Evolutionary conservation across 2,797 vertebrate species (phyloP), one percentile per base, ranked within the genome.

Genomic region (Lutjanus argentimaculatus): DNA sequence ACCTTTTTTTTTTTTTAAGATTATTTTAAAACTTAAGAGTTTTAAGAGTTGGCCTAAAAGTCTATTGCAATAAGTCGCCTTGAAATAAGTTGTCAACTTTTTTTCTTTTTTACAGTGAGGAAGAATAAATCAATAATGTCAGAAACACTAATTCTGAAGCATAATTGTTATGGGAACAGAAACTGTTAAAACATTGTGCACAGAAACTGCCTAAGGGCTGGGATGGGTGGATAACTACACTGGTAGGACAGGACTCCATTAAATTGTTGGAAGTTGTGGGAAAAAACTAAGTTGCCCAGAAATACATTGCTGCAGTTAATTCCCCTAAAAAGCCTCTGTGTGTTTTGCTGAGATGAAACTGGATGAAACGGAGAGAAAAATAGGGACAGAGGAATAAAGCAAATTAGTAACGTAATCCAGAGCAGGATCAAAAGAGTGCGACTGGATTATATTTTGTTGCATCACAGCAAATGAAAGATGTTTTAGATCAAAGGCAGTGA

Each of bases 401-500:
- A 94, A 92, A 94, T 91, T 90, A 92, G 95, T 91, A 95, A 95
- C 69, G 61, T 93, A 94, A 96, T 96, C 94, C 94, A 85, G 59
- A 58, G 76, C 64, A 72, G 88, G 93, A 94, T 95, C 90, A 95
- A 94, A 95, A 90, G 89, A 78, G 83, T 82, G 61, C 42, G 75
- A 92, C 72, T 92, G 89, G 90, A 95, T 95, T 93, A 91, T 94
- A 89, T 94, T 94, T 86, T 89, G 85, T 95, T 94, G 90, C 93
- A 94, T 95, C 92, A 93, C 84, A 80, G 86, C 79, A 88, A 89
- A 88, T 93, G 88, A 95, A 91, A 92, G 92, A 92, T 90, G 88
- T 83, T 92, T 93, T 85, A 89, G 94, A 96, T 96, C 95, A 96
- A 96, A 96, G 94, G 87, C 93, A 77, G 91, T 93, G 93, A 96